phyloP scores from a whole-genome alignment of 2,797 vertebrate genomes.

The Tapirus indicus region DNA sequence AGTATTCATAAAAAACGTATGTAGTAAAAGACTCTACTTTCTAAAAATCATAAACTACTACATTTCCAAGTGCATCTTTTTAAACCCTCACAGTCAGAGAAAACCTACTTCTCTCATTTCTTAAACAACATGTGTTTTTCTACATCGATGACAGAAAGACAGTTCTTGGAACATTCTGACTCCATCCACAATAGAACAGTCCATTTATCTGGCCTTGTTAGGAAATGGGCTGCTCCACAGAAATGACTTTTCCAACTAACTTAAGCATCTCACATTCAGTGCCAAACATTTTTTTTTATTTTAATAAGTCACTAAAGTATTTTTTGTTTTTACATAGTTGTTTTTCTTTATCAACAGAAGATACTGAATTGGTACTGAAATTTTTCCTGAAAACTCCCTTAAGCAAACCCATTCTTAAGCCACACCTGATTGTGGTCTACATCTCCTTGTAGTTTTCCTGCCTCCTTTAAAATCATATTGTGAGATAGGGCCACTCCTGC shows the following conservation, averaged over 20 bases:
- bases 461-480: neutral
- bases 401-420: neutral
- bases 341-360: neutral
- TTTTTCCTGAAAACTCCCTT: neutral
- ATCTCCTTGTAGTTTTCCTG: neutral
- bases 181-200: neutral
- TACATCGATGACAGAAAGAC: neutral
- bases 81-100: neutral
- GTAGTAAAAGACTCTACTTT: neutral
- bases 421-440: neutral
- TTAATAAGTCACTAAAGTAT: neutral
- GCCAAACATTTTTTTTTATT: conserved; percentile 16
- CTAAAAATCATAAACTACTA: conserved; percentile 19
- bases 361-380: neutral
- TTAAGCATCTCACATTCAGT: neutral
- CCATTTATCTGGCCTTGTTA: neutral
- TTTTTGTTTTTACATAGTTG: neutral
- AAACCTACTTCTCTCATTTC: neutral
- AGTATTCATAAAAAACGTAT: neutral
- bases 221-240: neutral
- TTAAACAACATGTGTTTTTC: neutral
- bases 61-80: conserved; percentile 5
- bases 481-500: neutral
- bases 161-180: neutral
- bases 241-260: conserved; percentile 42